Percentiles rank a stretch among this genome's conserved stretches.
Conservation (phyloP, 2,888 invertebrate genomes). For the Epinotia brunnichana region DNA sequence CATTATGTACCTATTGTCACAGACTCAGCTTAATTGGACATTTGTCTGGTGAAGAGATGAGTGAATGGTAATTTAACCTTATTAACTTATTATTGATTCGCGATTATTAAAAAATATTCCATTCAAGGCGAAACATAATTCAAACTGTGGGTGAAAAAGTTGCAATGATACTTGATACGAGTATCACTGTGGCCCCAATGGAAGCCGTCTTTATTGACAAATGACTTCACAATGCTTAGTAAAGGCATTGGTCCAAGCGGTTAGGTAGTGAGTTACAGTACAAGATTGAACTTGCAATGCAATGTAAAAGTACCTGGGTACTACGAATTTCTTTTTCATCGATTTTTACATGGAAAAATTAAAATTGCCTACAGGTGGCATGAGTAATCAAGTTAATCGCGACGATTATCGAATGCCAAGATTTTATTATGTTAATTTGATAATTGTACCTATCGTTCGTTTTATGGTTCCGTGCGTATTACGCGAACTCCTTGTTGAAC, state of each 20-base stretch:
- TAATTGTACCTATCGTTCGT: background rate
- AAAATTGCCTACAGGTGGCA: slow-evolving; percentile 16
- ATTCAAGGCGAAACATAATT: slow-evolving; percentile 11
- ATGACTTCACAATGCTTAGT: background rate
- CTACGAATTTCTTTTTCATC: slow-evolving; percentile 2
- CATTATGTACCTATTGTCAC: no score
- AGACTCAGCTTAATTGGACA: no score
- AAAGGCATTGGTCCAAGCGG: slow-evolving; percentile 20
- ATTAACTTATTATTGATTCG: slow-evolving; percentile 13
- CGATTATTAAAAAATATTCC: slow-evolving; percentile 23
- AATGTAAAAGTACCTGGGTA: background rate
- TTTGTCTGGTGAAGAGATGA: no score
- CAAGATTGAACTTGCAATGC: background rate
- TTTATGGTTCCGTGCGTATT: background rate
- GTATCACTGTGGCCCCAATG: background rate
- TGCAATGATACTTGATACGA: no score
- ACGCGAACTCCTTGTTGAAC: no score
- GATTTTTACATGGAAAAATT: slow-evolving; percentile 10
- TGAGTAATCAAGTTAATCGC: slow-evolving; percentile 12
- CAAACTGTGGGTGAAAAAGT: slow-evolving; percentile 8
- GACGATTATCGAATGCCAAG: background rate
- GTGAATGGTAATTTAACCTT: background rate
- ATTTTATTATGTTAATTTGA: slow-evolving; percentile 4
- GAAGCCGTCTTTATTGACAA: slow-evolving; percentile 16
- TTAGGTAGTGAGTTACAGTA: background rate